phyloP scores from a whole-genome alignment of 2,113 vertebrate genomes.

The Megalops atlanticus region DNA sequence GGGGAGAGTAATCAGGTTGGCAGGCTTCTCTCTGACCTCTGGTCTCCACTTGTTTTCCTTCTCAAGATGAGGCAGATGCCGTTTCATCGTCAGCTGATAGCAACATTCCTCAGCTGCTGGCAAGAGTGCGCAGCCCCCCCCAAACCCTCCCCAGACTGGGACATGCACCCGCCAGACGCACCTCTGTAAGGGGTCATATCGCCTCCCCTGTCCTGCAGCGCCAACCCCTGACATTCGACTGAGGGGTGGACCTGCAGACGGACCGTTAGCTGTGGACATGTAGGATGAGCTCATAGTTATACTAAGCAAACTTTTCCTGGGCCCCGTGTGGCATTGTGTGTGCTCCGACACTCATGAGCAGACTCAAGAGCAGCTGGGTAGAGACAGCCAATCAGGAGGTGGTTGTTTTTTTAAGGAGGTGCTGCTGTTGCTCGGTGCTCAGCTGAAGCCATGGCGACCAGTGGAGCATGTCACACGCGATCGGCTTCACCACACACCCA shows the following conservation, averaged over 20 bases:
- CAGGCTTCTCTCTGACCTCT: background rate
- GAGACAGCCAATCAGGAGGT: slow-evolving; percentile 10
- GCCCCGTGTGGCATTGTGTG: too few relatives aligned
- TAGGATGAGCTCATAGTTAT: too few relatives aligned
- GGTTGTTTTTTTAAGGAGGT: too few relatives aligned
- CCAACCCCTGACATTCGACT: too few relatives aligned
- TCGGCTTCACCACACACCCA: slow-evolving; percentile 1
- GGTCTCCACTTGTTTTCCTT: slow-evolving; percentile 13
- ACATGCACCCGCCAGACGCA: background rate
- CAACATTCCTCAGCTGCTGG: slow-evolving; percentile 43
- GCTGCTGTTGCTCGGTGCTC: slow-evolving; percentile 16
- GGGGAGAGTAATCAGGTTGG: background rate
- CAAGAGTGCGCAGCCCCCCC: background rate
- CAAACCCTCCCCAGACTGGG: background rate
- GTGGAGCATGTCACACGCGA: slow-evolving; percentile 33
- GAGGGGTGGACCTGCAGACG: too few relatives aligned
- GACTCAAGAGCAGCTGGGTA: too few relatives aligned
- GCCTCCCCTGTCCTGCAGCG: too few relatives aligned
- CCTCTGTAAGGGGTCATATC: too few relatives aligned
- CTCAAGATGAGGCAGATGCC: slow-evolving; percentile 10
- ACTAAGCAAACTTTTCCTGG: too few relatives aligned
- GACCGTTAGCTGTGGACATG: too few relatives aligned
- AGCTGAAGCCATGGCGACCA: too few relatives aligned
- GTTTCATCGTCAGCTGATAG: slow-evolving; percentile 27
- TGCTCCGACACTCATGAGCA: too few relatives aligned